Percentiles rank a stretch among this genome's conserved stretches.
Conservation (phyloP, 1,140 invertebrate genomes). For the Aphidius gifuensis region DNA sequence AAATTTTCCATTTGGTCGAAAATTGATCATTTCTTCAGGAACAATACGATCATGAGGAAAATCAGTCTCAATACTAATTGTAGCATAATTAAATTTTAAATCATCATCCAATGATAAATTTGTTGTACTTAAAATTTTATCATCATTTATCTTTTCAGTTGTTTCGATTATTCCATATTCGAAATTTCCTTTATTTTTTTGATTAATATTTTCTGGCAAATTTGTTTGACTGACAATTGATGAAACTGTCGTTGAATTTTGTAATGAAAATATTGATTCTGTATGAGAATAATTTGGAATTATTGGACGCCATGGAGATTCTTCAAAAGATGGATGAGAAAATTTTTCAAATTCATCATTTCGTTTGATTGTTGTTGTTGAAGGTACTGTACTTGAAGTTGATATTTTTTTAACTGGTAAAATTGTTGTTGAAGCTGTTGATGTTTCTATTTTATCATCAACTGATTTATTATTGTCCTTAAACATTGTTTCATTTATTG, state of each 20-base stretch:
- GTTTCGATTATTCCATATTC: conserved; percentile 9
- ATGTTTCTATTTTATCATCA: conserved; percentile 8
- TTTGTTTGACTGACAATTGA: not conserved
- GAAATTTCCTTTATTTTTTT: not conserved
- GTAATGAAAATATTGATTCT: conserved; percentile 33
- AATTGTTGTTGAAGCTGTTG: conserved; percentile 12
- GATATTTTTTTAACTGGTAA: not conserved
- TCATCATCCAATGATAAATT: not conserved
- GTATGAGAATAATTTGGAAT: conserved; percentile 42
- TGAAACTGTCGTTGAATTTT: conserved; percentile 23
- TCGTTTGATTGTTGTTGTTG: conserved; percentile 16
- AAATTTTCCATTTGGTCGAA: conserved; percentile 45
- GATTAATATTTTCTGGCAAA: not conserved
- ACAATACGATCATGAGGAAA: conserved; percentile 46
- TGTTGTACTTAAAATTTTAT: conserved; percentile 9
- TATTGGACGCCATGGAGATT: conserved; percentile 51
- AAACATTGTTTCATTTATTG: conserved; percentile 5
- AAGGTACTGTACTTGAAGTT: conserved; percentile 18
- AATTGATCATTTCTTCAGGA: conserved; percentile 40
- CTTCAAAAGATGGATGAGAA: conserved; percentile 45
- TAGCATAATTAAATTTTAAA: conserved; percentile 21
- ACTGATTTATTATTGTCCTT: conserved; percentile 12
- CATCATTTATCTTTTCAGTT: not conserved
- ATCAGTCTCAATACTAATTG: conserved; percentile 32
- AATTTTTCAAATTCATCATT: conserved; percentile 34